These are phyloP conservation scores for Drosophila seguyi DNA, from an alignment of 1,140 invertebrate species.

Conservation along the genomic window DNA sequence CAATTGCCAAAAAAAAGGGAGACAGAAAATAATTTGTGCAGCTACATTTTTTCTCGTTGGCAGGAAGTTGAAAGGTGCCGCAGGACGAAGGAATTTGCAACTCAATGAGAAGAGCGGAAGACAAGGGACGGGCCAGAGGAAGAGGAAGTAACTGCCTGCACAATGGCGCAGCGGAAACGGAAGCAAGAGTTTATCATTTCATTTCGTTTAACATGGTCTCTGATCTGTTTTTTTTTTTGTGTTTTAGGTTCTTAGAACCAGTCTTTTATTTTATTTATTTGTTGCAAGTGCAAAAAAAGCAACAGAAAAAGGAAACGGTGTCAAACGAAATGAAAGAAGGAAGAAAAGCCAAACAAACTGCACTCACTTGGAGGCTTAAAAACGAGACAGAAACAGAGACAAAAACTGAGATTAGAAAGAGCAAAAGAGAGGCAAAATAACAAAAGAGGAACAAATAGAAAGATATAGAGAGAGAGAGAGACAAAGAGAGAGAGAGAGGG, in stretches of 20 bases:
- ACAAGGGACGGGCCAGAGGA: constrained; percentile 15
- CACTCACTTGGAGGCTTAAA: constrained; percentile 43
- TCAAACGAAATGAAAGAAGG: constrained; percentile 37
- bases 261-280: constrained; percentile 37
- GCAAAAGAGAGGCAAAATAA: constrained; percentile 19
- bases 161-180: constrained; percentile 85
- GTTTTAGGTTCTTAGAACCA: constrained; percentile 17
- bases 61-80: constrained; percentile 30
- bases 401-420: constrained; percentile 12
- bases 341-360: constrained; percentile 52
- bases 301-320: constrained; percentile 52
- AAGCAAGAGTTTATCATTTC: constrained; percentile 76
- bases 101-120: constrained; percentile 42
- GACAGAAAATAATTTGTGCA: constrained; percentile 42
- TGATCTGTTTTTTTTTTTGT: constrained; percentile 20
- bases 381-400: constrained; percentile 19
- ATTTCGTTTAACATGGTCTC: constrained; percentile 36
- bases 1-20: constrained; percentile 33
- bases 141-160: constrained; percentile 66
- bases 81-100: constrained; percentile 52
- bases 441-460: constrained; percentile 15
- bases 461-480: constrained; percentile 5
- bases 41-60: constrained; percentile 31
- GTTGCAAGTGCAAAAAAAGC: constrained; percentile 53
- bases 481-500: background rate